Evolutionary conservation across 2,888 invertebrate genomes (phyloP).

Genomic region (Caenorhabditis sulstoni): DNA sequence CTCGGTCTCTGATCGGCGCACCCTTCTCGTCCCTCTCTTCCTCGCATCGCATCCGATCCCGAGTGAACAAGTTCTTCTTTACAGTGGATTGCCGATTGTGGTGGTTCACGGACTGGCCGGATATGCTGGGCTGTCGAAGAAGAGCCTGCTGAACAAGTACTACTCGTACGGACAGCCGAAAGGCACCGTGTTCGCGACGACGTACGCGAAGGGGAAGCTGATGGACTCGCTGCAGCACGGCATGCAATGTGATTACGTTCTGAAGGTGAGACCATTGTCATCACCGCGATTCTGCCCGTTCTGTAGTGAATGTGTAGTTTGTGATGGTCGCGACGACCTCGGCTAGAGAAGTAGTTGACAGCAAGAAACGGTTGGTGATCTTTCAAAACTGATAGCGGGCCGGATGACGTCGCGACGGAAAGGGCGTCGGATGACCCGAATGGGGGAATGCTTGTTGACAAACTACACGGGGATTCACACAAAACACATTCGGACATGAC

Average conservation of each 20-base stretch:
- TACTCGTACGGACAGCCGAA: slow-evolving; percentile 62
- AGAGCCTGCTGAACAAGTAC: slow-evolving; percentile 53
- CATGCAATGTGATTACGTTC: slow-evolving; percentile 63
- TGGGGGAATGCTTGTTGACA: slow-evolving; percentile 20
- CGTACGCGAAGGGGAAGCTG: slow-evolving; percentile 55
- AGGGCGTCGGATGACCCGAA: slow-evolving; percentile 23
- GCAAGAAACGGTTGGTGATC: slow-evolving; percentile 25
- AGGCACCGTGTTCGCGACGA: slow-evolving; percentile 60
- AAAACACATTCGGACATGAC: slow-evolving; percentile 11
- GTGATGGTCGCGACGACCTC: slow-evolving; percentile 24
- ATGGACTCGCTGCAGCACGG: slow-evolving; percentile 61
- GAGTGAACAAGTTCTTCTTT: slow-evolving; percentile 22
- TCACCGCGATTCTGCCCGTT: slow-evolving; percentile 3
- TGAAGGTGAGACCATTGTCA: slow-evolving; percentile 40
- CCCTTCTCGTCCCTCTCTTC: not conserved
- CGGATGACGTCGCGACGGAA: slow-evolving; percentile 30
- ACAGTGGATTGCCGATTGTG: slow-evolving; percentile 57
- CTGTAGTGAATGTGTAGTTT: slow-evolving; percentile 46
- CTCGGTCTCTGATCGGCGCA: slow-evolving; percentile 36
- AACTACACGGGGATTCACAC: slow-evolving; percentile 12
- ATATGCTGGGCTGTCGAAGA: slow-evolving; percentile 56
- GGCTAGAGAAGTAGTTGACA: not conserved
- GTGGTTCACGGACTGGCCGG: slow-evolving; percentile 60
- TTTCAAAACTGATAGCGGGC: slow-evolving; percentile 28
- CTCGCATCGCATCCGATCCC: not conserved